Conservation (phyloP, 2,113 vertebrate species). For the Lontra canadensis region DNA sequence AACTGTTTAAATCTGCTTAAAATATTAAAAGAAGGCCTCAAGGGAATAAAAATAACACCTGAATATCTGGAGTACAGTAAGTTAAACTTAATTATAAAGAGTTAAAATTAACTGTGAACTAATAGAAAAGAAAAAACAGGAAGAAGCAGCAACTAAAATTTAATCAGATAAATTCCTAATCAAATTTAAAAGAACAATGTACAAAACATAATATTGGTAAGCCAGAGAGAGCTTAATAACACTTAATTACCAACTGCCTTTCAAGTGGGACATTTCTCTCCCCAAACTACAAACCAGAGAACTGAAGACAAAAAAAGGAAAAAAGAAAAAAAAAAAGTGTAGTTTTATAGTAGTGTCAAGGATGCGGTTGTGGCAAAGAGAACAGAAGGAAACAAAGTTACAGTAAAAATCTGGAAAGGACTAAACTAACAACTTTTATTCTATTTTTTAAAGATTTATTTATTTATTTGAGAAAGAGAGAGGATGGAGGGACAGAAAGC, state of each 20-base stretch:
- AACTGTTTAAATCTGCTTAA: constrained; percentile 52
- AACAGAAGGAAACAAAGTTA: background rate
- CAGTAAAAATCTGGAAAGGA: background rate
- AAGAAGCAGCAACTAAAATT: constrained; percentile 10
- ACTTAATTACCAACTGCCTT: background rate
- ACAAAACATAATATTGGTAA: constrained; percentile 12
- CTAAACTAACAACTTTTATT: background rate
- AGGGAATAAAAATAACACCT: background rate
- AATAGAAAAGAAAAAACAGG: constrained; percentile 14
- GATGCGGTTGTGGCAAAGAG: background rate
- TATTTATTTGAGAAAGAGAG: background rate
- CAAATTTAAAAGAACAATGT: constrained; percentile 44
- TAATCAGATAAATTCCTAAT: background rate
- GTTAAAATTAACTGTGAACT: constrained; percentile 48
- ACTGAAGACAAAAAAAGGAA: background rate
- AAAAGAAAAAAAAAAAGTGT: background rate
- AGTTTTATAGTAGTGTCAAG: background rate
- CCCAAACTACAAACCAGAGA: background rate
- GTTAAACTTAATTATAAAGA: constrained; percentile 30
- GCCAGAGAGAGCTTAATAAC: background rate
- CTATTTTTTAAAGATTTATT: background rate
- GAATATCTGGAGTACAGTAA: background rate
- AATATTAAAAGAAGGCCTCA: background rate
- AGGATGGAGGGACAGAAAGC: background rate
- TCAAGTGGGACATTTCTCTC: constrained; percentile 28